Base-by-base conservation (phyloP, 2,888 invertebrate genomes). In the Psylliodes chrysocephalus region DNA sequence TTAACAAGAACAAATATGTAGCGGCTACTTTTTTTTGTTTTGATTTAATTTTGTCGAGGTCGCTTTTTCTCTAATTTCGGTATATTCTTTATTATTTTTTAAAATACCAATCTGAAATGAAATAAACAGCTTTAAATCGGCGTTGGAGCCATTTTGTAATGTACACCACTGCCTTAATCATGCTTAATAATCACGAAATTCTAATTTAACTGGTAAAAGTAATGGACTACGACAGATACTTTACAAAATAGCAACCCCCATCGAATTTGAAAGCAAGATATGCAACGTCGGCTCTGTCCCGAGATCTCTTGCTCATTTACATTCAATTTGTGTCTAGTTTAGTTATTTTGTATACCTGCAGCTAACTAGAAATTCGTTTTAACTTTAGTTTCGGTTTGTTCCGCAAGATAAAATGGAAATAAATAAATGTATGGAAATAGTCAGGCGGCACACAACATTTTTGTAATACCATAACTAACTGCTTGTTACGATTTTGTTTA, bases 321-420 rank as follows among this genome's bases (percentile, higher is more conserved):
- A 55, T 55, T 42, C 25, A 55, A 55, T 40, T 55, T 55, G 42
- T 44, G 44, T 40, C 40, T 55, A 25, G 42, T 55, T 40, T 44
- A 12, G 55, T 30, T 42, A 28, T 42, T 44, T 44, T 25, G 3
- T 3, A 15, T 25, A 18, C 25, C 17, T 51, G 12, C 12, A 55
- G 15, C 25, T 40, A 44, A 42, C 55, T 55, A 42, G 25, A 42
- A 55, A 55, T 55, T 44, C 12, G 30, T 55, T 44, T 55, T 28
- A 18, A 18, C 30, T 40, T 42, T 1, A 18, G 3, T 42, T 19
- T 25, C 15, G 30, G 12, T 22, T 38, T 15, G 35, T 10, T 12
- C 18, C 12, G 17, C 33, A 15, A 18, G 25, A n/a, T n/a, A n/a
- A n/a, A n/a, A n/a, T n/a, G n/a, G n/a, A n/a, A n/a, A n/a, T n/a